Conservation (phyloP, 2,888 invertebrate genomes). For the Phoenoteleia sp. region DNA sequence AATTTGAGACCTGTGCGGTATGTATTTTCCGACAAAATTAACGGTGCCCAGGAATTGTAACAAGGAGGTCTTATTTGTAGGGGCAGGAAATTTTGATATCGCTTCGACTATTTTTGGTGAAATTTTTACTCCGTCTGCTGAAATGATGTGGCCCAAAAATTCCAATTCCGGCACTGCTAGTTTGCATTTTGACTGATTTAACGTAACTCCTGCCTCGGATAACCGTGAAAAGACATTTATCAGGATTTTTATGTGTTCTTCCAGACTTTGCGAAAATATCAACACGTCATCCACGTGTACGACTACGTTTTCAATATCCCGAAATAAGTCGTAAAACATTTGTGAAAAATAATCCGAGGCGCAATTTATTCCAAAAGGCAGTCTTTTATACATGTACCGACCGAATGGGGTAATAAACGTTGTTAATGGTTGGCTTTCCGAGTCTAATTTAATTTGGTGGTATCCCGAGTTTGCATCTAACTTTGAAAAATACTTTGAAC, state of each 20-base stretch:
- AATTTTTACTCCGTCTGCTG: constrained; percentile 66
- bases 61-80: constrained; percentile 71
- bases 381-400: constrained; percentile 34
- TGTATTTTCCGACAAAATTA: constrained; percentile 71
- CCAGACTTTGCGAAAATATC: constrained; percentile 66
- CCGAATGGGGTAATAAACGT: too few relatives aligned
- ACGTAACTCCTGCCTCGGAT: constrained; percentile 70
- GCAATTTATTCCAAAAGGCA: constrained; percentile 73
- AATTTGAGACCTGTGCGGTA: constrained; percentile 75
- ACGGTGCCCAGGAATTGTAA: constrained; percentile 72
- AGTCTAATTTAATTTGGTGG: constrained; percentile 50
- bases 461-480: too few relatives aligned
- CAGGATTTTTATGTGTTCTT: constrained; percentile 72
- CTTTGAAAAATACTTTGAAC: too few relatives aligned
- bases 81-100: constrained; percentile 69
- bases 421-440: constrained; percentile 62
- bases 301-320: constrained; percentile 35
- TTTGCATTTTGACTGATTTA: constrained; percentile 77
- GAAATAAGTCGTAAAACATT: constrained; percentile 47
- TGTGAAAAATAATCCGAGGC: constrained; percentile 61
- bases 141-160: constrained; percentile 76
- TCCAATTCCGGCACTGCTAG: constrained; percentile 72
- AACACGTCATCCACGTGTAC: constrained; percentile 65
- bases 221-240: constrained; percentile 68
- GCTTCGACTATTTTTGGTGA: constrained; percentile 66